These are phyloP conservation scores for Lamellibrachia columna DNA, from an alignment of 2,888 invertebrate species.

Conservation along the genomic window DNA sequence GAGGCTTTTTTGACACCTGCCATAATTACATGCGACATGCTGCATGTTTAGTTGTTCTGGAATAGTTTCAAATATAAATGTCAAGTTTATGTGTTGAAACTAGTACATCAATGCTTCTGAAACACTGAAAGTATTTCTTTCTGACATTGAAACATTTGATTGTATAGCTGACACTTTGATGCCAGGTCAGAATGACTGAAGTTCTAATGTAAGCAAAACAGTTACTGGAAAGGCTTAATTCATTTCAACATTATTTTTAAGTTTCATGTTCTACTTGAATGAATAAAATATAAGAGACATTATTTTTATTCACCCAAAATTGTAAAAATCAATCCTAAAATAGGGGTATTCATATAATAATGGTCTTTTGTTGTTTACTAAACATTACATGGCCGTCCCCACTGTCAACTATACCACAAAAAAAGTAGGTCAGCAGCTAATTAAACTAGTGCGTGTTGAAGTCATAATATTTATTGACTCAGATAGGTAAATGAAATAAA, in stretches of 20 bases:
- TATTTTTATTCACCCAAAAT: no score
- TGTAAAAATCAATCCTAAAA: no score
- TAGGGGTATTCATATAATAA: no score
- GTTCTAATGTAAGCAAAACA: not conserved
- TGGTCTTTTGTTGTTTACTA: no score
- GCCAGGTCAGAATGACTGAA: not conserved
- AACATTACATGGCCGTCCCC: no score
- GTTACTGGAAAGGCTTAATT: not conserved
- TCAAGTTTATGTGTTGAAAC: not conserved
- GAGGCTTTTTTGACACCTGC: not conserved
- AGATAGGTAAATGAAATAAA: not conserved
- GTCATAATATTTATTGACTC: constrained; percentile 11
- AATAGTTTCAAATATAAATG: not conserved
- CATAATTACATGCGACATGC: not conserved
- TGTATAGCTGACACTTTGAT: not conserved
- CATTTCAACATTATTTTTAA: no score
- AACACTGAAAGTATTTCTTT: not conserved
- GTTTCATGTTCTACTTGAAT: no score
- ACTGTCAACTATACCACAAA: no score
- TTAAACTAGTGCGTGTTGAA: not conserved
- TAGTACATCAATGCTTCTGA: no score
- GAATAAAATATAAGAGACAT: no score
- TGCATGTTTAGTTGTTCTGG: not conserved
- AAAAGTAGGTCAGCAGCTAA: no score
- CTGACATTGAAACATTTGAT: not conserved